Evolutionary conservation across 2,797 vertebrate species (phyloP).

Genomic region (Pseudochaenichthys georgianus): DNA sequence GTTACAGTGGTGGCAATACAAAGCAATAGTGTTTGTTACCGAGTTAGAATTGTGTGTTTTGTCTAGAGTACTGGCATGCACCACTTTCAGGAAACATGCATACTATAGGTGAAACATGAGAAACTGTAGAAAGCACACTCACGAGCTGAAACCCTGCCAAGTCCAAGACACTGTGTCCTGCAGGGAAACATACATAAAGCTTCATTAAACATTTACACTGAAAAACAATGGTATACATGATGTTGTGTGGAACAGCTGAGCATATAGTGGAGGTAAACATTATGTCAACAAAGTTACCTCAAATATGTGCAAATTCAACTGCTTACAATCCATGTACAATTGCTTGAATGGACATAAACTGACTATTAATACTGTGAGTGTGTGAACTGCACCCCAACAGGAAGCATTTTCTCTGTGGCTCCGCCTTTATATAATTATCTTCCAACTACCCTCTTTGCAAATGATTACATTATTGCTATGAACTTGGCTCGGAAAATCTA

Average conservation of each 20-base stretch:
- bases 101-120: background rate
- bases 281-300: background rate
- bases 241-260: background rate
- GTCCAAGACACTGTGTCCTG: slow-evolving; percentile 99
- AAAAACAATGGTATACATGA: fast-evolving
- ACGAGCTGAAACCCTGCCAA: slow-evolving; percentile 96
- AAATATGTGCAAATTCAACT: background rate
- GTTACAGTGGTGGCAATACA: background rate
- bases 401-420: background rate
- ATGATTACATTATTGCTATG: background rate
- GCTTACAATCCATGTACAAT: background rate
- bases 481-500: background rate
- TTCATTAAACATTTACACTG: background rate
- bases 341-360: background rate
- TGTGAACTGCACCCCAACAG: background rate
- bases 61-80: background rate
- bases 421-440: background rate
- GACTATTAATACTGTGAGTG: background rate
- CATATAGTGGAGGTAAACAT: background rate
- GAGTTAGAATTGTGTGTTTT: background rate
- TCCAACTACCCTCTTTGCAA: background rate
- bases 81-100: slow-evolving; percentile 1
- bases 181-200: background rate
- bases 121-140: slow-evolving; percentile 79
- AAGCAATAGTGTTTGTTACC: background rate